Evolutionary conservation across 2,888 invertebrate species (phyloP).

Genomic region (Aphodius sticticus): DNA sequence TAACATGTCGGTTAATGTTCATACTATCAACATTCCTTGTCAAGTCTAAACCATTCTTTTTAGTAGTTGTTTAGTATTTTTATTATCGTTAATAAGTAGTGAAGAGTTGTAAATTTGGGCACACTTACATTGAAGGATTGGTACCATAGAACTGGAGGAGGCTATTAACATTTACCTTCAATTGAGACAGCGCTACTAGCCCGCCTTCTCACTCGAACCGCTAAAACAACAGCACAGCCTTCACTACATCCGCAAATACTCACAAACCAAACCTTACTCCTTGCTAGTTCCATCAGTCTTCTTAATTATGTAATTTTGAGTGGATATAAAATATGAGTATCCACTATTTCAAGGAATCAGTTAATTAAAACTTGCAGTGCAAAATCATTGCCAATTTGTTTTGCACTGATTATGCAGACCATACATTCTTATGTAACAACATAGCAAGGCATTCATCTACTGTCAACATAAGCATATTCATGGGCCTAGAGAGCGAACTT

Average conservation of each 20-base stretch:
- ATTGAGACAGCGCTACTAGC: slow-evolving; percentile 60
- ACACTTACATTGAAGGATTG: slow-evolving; percentile 39
- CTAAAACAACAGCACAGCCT: slow-evolving; percentile 60
- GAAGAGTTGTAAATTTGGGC: slow-evolving; percentile 24
- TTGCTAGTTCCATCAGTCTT: slow-evolving; percentile 31
- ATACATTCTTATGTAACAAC: background rate
- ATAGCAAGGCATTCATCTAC: background rate
- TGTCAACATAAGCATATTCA: too few relatives aligned
- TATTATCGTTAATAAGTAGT: background rate
- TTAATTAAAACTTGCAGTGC: background rate
- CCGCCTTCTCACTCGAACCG: slow-evolving; percentile 62
- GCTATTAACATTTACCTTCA: slow-evolving; percentile 61
- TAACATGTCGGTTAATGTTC: background rate
- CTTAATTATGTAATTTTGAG: background rate
- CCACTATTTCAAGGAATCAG: too few relatives aligned
- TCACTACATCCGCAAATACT: slow-evolving; percentile 43
- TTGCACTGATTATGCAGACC: background rate
- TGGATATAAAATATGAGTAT: background rate
- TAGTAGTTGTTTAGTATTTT: slow-evolving; percentile 20
- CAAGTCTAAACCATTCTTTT: background rate
- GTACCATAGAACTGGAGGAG: slow-evolving; percentile 37
- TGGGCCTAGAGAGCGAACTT: too few relatives aligned
- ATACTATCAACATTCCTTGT: background rate
- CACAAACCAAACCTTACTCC: slow-evolving; percentile 35
- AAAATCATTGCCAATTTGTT: background rate